Conservation (phyloP, 2,797 vertebrate species). For the Erithacus rubecula region DNA sequence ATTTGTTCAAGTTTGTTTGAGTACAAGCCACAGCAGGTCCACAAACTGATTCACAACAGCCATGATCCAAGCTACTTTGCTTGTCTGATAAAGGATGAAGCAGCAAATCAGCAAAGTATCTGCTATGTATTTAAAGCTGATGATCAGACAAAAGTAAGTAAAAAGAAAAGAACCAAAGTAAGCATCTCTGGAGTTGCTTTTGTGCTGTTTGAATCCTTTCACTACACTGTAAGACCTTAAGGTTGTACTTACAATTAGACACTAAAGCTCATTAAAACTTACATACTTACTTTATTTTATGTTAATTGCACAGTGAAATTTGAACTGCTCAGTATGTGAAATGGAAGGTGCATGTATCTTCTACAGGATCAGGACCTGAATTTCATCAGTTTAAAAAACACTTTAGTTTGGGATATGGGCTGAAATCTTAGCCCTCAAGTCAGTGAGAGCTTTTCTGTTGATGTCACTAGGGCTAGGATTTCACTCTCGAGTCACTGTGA, state of each 20-base stretch:
- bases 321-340: not conserved
- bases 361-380: not conserved
- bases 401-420: not conserved
- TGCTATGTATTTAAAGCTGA: conserved; percentile 92
- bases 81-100: conserved; percentile 81
- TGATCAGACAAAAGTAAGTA: conserved; percentile 84
- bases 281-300: not conserved
- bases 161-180: not conserved
- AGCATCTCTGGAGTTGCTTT: not conserved
- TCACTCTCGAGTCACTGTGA: conserved; percentile 37
- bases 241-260: not conserved
- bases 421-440: not conserved
- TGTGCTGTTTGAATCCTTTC: not conserved
- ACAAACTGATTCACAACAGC: conserved; percentile 94
- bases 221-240: not conserved
- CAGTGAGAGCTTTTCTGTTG: conserved; percentile 30
- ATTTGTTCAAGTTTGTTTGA: conserved; percentile 86
- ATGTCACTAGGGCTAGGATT: conserved; percentile 46
- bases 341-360: not conserved
- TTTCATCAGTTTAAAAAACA: not conserved
- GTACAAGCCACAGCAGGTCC: conserved; percentile 85
- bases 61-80: conserved; percentile 91
- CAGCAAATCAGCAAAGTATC: conserved; percentile 70
- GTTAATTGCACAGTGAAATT: not conserved
- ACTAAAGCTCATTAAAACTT: not conserved